These are phyloP conservation scores for Auanema sp. DNA, from an alignment of 2,888 invertebrate genomes.

Conservation along the genomic window DNA sequence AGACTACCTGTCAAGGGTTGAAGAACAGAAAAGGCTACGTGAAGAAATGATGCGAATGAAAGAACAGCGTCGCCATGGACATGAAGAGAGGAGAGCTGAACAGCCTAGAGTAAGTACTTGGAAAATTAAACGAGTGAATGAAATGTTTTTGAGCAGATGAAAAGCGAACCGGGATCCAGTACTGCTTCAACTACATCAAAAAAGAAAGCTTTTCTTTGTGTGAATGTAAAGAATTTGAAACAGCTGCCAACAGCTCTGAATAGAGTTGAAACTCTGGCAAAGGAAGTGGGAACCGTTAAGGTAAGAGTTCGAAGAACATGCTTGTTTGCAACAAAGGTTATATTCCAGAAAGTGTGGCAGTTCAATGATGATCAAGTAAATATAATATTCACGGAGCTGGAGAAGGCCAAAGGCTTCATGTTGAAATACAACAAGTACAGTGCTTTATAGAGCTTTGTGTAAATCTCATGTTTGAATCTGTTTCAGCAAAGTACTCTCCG, in stretches of 20 bases:
- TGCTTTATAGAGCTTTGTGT: slow-evolving; percentile 7
- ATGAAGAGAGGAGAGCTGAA: slow-evolving; percentile 10
- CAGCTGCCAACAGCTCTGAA: slow-evolving; percentile 39
- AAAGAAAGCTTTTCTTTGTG: slow-evolving; percentile 53
- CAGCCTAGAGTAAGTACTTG: neutral
- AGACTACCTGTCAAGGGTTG: slow-evolving; percentile 57
- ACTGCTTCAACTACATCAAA: slow-evolving; percentile 16
- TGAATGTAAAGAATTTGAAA: slow-evolving; percentile 47
- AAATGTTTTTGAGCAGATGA: neutral
- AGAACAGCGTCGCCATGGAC: slow-evolving; percentile 32
- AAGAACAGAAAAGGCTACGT: slow-evolving; percentile 56
- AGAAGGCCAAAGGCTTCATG: slow-evolving; percentile 59
- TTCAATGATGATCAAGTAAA: slow-evolving; percentile 46
- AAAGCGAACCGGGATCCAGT: neutral
- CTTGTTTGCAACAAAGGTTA: neutral
- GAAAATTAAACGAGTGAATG: neutral
- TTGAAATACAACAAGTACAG: slow-evolving; percentile 56
- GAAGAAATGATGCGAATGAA: slow-evolving; percentile 53
- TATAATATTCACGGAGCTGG: slow-evolving; percentile 55
- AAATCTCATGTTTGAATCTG: neutral
- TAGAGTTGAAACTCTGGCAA: slow-evolving; percentile 38
- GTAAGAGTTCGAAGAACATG: slow-evolving; percentile 13
- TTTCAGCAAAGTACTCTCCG: slow-evolving; percentile 46
- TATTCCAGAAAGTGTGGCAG: slow-evolving; percentile 56
- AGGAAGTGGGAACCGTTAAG: slow-evolving; percentile 41